Conservation (phyloP, 2,888 invertebrate species). For the Miltochrista miniata region DNA sequence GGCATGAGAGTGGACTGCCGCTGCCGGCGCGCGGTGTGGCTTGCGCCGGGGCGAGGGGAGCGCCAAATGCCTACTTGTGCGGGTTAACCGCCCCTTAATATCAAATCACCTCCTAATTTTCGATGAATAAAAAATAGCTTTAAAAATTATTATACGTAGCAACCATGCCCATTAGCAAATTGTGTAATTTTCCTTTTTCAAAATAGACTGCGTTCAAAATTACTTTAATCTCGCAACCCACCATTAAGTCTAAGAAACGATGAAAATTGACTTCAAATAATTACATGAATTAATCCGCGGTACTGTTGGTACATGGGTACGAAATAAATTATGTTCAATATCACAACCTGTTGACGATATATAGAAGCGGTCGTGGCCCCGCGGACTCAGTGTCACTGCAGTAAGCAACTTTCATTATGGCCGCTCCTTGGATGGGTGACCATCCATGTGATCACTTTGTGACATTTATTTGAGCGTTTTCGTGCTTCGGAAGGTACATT, state of each 20-base stretch:
- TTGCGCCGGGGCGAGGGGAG: too few species aligned
- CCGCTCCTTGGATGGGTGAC: too few species aligned
- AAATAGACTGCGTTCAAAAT: slow-evolving; percentile 70
- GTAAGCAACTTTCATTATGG: too few species aligned
- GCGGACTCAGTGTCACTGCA: too few species aligned
- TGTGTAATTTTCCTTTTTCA: slow-evolving; percentile 80
- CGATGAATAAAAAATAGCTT: slow-evolving; percentile 60
- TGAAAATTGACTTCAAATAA: slow-evolving; percentile 71
- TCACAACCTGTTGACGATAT: neutral
- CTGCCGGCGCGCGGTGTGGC: too few species aligned
- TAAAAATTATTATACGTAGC: slow-evolving; percentile 71
- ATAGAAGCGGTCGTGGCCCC: too few species aligned
- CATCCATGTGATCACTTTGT: too few species aligned
- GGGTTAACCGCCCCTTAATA: too few species aligned
- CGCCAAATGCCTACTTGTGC: too few species aligned
- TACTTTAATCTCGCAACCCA: slow-evolving; percentile 70
- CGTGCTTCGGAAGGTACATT: too few species aligned
- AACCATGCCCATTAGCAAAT: slow-evolving; percentile 76
- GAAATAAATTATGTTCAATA: slow-evolving; percentile 24
- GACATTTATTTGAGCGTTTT: too few species aligned
- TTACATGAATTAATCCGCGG: slow-evolving; percentile 56
- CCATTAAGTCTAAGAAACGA: slow-evolving; percentile 65
- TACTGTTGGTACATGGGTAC: slow-evolving; percentile 29
- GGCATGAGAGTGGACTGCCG: too few species aligned
- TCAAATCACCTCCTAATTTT: slow-evolving; percentile 48